A percentile compares a stretch with the other conserved stretches of the same genome.
Evolutionary conservation across 1,140 invertebrate species (phyloP).

Genomic region (Aphidius gifuensis): DNA sequence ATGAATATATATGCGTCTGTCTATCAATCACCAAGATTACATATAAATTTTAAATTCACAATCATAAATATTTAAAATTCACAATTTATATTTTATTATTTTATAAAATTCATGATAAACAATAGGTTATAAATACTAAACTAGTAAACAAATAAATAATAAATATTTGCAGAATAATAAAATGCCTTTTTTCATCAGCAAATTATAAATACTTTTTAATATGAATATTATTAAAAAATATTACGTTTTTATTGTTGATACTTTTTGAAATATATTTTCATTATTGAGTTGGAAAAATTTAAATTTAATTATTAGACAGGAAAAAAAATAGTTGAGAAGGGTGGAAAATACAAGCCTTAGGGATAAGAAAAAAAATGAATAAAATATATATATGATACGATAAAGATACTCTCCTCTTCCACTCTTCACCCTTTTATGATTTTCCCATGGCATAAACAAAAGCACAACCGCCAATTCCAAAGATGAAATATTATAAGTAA

Average conservation of each 20-base stretch:
- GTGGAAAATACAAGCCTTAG: neutral
- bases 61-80: too few relatives aligned
- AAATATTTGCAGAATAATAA: too few relatives aligned
- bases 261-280: too few relatives aligned
- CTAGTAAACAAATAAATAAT: too few relatives aligned
- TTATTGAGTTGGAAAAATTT: neutral
- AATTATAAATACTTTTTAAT: too few relatives aligned
- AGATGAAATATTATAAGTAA: slow-evolving; percentile 60
- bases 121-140: too few relatives aligned
- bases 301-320: slow-evolving; percentile 1
- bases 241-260: too few relatives aligned
- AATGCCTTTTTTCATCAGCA: too few relatives aligned
- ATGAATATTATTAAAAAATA: too few relatives aligned
- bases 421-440: slow-evolving; percentile 37
- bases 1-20: slow-evolving; percentile 41
- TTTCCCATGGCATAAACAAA: slow-evolving; percentile 57
- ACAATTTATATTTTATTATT: slow-evolving; percentile 6
- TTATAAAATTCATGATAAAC: neutral
- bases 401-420: neutral
- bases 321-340: slow-evolving; percentile 1
- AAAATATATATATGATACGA: slow-evolving; percentile 1
- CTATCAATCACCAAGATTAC: slow-evolving; percentile 46
- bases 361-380: slow-evolving; percentile 1
- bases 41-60: slow-evolving; percentile 27
- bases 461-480: slow-evolving; percentile 56